Evolutionary conservation across 2,113 vertebrate genomes (phyloP), one percentile per base, ranked within the genome.

Genomic region (Neodon shergylaensis): DNA sequence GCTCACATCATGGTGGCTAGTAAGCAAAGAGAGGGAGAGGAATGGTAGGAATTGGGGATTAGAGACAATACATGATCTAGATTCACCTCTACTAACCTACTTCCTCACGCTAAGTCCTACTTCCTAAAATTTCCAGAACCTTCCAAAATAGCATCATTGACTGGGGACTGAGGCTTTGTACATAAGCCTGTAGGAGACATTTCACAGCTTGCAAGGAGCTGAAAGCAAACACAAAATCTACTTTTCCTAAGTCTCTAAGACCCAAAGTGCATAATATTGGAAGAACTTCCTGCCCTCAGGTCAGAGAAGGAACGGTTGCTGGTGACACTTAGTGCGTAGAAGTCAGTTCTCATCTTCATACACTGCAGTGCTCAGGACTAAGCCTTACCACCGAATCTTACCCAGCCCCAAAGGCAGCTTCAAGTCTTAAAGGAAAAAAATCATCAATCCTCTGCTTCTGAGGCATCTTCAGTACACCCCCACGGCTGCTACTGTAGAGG

Each of bases 401-500:
- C 24, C 16, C 21, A 83, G 31, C 47, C 28, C 28, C 19, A 78
- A 92, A 82, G 14, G 21, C 42, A 44, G 4, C 31, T 28, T 12
- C 10, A 54, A 72, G n/a, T 44, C 68, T 68, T 28, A 12, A n/a
- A 16, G 22, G n/a, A 76, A 92, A 73, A 81, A 39, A 66, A 16
- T 0, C 19, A 85, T 73, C 19, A 84, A 4, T 11, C 2, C 26
- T 28, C 5, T 81, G 36, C 4, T 19, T 65, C 33, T 49, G 16
- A n/a, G 5, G 11, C 31, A 65, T 49, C 19, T 24, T 16, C 52
- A 52, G 42, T 8, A 61, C 3, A 39, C 33, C 42, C 31, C 33
- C 54, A 7, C 1, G 0, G 1, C n/a, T 85, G n/a, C 14, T 11
- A 22, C 42, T 83, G 6, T 47, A n/a, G n/a, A n/a, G 0, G 1